Percentiles rank a stretch among this genome's conserved stretches.
Conservation (phyloP, 2,888 invertebrate genomes). For the Trilocha varians region DNA sequence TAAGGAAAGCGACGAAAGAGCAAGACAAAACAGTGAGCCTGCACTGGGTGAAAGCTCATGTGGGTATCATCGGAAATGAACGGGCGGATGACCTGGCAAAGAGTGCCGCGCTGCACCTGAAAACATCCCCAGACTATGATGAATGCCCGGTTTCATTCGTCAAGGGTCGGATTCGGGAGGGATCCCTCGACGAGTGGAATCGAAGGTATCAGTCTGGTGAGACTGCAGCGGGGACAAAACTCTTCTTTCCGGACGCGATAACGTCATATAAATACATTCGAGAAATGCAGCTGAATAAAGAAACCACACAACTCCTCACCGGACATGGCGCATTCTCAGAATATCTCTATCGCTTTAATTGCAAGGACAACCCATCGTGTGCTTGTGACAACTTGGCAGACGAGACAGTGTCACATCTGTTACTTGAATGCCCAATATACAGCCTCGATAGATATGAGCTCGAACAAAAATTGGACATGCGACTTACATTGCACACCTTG, state of each 20-base stretch:
- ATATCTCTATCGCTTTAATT: background rate
- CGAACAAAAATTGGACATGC: too few species aligned
- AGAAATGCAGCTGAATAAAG: background rate
- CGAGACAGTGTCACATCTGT: conserved; percentile 3
- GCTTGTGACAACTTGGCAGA: background rate
- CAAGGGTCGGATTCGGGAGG: background rate
- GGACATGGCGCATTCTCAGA: too few species aligned
- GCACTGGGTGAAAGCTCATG: conserved; percentile 7
- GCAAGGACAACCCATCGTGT: background rate
- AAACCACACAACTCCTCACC: too few species aligned
- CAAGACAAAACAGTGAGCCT: conserved; percentile 1
- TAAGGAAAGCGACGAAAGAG: background rate
- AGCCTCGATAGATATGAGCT: too few species aligned
- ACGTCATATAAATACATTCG: conserved; percentile 18
- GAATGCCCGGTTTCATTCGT: conserved; percentile 14
- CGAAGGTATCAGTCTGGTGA: too few species aligned
- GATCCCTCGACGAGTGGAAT: too few species aligned
- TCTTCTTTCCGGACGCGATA: conserved; percentile 16
- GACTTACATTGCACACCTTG: too few species aligned
- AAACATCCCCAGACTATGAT: conserved; percentile 15
- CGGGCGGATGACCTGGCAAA: conserved; percentile 14
- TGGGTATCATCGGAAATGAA: background rate
- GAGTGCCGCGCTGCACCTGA: conserved; percentile 15
- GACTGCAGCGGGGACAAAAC: conserved; percentile 12
- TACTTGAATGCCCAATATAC: too few species aligned